Base-by-base conservation (phyloP, 2,888 invertebrate genomes). In the Cryptocheilus praepositus region DNA sequence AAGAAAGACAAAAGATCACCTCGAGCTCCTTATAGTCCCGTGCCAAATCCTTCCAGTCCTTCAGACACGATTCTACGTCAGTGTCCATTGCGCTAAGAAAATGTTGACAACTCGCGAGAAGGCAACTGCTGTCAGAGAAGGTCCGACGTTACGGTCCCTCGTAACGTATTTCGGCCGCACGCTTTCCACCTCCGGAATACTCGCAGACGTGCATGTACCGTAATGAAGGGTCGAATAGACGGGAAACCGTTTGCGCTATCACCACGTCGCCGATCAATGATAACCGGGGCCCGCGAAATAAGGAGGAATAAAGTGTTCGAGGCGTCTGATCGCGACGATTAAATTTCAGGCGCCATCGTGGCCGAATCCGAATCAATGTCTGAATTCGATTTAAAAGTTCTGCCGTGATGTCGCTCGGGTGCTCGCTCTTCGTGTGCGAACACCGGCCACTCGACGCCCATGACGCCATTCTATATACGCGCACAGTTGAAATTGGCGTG, bases 21-120 rank as follows among this genome's bases (percentile, higher is more conserved):
- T 96, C 95, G 71, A 96, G 91, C 71, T 93, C 92, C 88, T 94
- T 94, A 88, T 93, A 96, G 87, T 96, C 96, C 53, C 91, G 90
- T 64, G 92, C 89, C 76, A 96, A 90, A 86, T 96, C 96, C 75
- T 94, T 92, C 94, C 95, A 96, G 85, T 96, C 96, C 85, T 93
- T 93, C 56, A 92, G 71, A 87, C 93, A 90, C 43, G 89, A 86
- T 63, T 89, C 89, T 11, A 90, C 91, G 76, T 92, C 92, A 72
- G 91, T 89, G 83, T 93, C 92, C 92, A 92, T 92, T 51, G 62
- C 45, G 53, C 52, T 52, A 49, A 28, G 45, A 56, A 49, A n/a
- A 5, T n/a, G n/a, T 49, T 49, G 49, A 49, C 49, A 49, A n/a
- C 21, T 61, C 45, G 46, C 49, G 25, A 25, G 64, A 8, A 21